phyloP scores from a whole-genome alignment of 2,888 invertebrate genomes.

The Zaprionus bogoriensis region DNA sequence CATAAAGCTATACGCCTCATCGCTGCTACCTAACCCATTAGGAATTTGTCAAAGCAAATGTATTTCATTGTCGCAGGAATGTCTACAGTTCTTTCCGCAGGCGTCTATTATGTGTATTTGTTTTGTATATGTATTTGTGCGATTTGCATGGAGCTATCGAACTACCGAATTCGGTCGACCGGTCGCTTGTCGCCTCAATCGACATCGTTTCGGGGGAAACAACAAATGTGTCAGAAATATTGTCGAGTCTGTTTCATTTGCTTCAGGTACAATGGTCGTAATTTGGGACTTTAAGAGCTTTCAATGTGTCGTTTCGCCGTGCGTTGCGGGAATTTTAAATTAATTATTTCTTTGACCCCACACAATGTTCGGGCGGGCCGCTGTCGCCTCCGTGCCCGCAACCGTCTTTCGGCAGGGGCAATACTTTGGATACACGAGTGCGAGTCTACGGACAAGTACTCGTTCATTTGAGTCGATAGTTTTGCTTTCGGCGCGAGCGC shows the following conservation, averaged over 20 bases:
- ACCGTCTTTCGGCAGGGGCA: too few relatives aligned
- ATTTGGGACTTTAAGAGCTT: slow-evolving; percentile 77
- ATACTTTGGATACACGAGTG: slow-evolving; percentile 43
- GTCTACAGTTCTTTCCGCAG: background rate
- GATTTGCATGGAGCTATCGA: slow-evolving; percentile 40
- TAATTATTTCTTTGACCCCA: slow-evolving; percentile 78
- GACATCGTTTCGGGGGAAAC: slow-evolving; percentile 63
- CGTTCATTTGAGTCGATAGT: slow-evolving; percentile 61
- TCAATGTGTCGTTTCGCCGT: slow-evolving; percentile 75
- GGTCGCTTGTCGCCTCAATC: slow-evolving; percentile 53
- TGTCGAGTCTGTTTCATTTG: slow-evolving; percentile 66
- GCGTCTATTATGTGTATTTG: background rate
- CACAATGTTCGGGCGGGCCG: slow-evolving; percentile 67
- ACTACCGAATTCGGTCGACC: slow-evolving; percentile 51
- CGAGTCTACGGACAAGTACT: background rate
- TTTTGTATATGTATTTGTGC: too few relatives aligned
- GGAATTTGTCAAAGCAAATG: background rate
- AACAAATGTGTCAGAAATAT: slow-evolving; percentile 74
- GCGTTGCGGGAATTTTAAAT: slow-evolving; percentile 73
- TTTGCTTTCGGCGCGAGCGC: slow-evolving; percentile 23
- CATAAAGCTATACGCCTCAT: too few relatives aligned
- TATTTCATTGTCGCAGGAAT: background rate
- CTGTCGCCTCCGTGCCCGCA: too few relatives aligned
- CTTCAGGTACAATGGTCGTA: slow-evolving; percentile 72
- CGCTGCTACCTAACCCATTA: too few relatives aligned